These are phyloP conservation scores for Biston betularia DNA, from an alignment of 2,888 invertebrate species.

Conservation along the genomic window DNA sequence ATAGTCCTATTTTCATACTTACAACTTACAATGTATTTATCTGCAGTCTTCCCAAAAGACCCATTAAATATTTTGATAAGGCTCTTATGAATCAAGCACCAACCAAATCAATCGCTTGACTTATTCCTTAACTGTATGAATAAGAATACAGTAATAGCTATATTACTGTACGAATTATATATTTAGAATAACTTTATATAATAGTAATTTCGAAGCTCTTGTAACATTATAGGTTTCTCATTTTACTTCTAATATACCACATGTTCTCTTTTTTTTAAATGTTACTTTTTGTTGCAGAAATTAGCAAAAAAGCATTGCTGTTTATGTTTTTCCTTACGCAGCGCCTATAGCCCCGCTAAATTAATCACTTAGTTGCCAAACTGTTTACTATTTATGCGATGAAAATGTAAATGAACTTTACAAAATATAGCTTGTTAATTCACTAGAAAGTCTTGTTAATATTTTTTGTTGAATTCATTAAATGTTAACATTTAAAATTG, in stretches of 20 bases:
- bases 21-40: no score
- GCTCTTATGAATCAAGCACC: no score
- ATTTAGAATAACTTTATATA: no score
- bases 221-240: no score
- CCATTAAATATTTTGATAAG: no score
- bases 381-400: slow-evolving; percentile 24
- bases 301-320: no score
- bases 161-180: background rate
- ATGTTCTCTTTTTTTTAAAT: background rate
- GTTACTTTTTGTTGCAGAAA: no score
- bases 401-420: slow-evolving; percentile 22
- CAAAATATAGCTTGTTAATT: slow-evolving; percentile 8
- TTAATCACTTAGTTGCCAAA: slow-evolving; percentile 29
- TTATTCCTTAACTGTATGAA: no score
- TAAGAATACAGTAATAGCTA: background rate
- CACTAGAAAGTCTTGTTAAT: slow-evolving; percentile 9
- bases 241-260: no score
- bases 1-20: background rate
- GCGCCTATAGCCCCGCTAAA: slow-evolving; percentile 32
- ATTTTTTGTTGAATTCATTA: background rate
- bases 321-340: slow-evolving; percentile 31
- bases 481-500: background rate
- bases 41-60: no score
- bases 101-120: no score
- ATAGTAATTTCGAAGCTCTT: no score